Percentiles rank a stretch among this genome's conserved stretches.
Conservation (phyloP, 2,888 invertebrate genomes). For the Trachelus iudaicus region DNA sequence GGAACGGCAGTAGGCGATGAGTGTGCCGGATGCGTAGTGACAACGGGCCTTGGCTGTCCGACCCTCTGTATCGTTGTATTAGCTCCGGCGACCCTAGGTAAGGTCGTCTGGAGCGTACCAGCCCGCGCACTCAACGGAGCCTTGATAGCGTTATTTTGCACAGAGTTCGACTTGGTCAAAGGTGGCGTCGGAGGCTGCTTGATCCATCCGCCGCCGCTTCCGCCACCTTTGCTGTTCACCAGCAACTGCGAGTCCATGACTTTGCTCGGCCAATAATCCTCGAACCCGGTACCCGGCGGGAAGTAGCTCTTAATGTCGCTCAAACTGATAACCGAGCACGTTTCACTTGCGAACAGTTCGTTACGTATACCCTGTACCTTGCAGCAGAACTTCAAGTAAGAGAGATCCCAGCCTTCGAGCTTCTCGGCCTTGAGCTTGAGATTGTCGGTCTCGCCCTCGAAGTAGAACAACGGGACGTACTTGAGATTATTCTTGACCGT, state of each 20-base stretch:
- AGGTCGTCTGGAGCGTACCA: conserved; percentile 40
- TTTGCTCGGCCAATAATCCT: conserved; percentile 94
- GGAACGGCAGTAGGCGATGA: conserved; percentile 52
- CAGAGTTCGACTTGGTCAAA: conserved; percentile 60
- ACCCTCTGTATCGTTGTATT: conserved; percentile 56
- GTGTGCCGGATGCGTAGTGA: conserved; percentile 53
- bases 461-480: conserved; percentile 92
- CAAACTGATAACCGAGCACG: conserved; percentile 90
- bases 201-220: conserved; percentile 79
- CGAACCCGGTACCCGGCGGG: conserved; percentile 88
- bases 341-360: conserved; percentile 90
- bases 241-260: conserved; percentile 85
- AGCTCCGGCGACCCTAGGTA: conserved; percentile 51
- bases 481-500: conserved; percentile 85
- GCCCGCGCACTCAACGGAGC: conserved; percentile 48
- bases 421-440: conserved; percentile 87
- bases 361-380: conserved; percentile 93
- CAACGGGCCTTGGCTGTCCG: conserved; percentile 54
- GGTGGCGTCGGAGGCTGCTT: conserved; percentile 81
- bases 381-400: conserved; percentile 93
- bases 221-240: conserved; percentile 74
- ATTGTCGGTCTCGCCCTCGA: conserved; percentile 92
- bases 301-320: conserved; percentile 92
- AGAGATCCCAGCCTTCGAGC: conserved; percentile 91
- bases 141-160: conserved; percentile 54